phyloP scores from a whole-genome alignment of 2,113 vertebrate genomes.

The Probosciger aterrimus region DNA sequence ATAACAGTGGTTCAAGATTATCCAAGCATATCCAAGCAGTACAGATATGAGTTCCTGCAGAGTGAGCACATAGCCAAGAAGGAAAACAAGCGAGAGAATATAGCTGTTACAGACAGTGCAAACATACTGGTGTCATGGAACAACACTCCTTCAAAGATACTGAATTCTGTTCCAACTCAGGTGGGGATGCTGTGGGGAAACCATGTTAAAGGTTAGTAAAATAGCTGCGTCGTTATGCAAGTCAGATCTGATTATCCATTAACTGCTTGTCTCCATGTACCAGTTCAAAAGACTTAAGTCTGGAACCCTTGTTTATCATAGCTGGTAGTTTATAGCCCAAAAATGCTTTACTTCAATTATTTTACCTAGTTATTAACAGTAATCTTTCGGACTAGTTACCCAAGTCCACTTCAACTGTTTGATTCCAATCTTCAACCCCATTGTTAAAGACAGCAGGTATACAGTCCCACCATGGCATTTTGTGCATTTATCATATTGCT shows the following conservation, averaged over 20 bases:
- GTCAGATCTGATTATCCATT: background rate
- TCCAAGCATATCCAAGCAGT: background rate
- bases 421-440: background rate
- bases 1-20: background rate
- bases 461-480: fast-evolving
- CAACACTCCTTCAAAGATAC: background rate
- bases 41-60: background rate
- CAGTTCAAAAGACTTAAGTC: background rate
- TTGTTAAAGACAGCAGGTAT: fast-evolving
- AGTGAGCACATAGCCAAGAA: background rate
- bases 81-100: background rate
- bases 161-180: fast-evolving
- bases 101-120: background rate
- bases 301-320: background rate
- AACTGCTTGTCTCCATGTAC: background rate
- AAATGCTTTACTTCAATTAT: background rate
- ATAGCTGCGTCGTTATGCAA: background rate
- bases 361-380: background rate
- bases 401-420: fast-evolving
- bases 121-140: background rate
- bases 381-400: background rate
- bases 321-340: fast-evolving
- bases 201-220: background rate
- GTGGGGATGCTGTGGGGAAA: background rate
- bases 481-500: fast-evolving